These are phyloP conservation scores for Pteropus alecto DNA, from an alignment of 2,113 vertebrate species.

Conservation along the genomic window DNA sequence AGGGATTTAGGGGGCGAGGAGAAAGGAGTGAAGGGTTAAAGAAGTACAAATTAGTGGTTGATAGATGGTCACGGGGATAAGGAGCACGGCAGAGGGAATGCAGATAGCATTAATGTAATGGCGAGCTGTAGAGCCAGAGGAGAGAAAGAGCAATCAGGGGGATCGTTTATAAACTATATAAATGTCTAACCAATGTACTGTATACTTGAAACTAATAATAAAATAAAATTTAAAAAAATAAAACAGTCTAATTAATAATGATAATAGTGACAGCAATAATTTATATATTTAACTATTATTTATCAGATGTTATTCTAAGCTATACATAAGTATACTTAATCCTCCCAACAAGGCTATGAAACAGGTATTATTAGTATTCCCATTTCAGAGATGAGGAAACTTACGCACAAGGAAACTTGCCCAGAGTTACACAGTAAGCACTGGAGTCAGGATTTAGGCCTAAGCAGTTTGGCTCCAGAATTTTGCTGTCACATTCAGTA, in stretches of 20 bases:
- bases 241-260: neutral
- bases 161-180: too few species aligned
- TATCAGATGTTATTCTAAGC: neutral
- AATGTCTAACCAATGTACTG: too few species aligned
- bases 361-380: neutral
- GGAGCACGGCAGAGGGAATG: too few species aligned
- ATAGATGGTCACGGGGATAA: too few species aligned
- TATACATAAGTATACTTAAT: neutral
- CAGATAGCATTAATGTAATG: too few species aligned
- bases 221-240: too few species aligned
- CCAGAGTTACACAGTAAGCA: neutral
- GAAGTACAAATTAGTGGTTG: too few species aligned
- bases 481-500: neutral
- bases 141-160: too few species aligned
- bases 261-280: neutral
- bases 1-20: too few species aligned
- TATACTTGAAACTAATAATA: too few species aligned
- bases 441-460: neutral
- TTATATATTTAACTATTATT: neutral
- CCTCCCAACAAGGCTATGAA: neutral
- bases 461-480: neutral
- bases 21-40: too few species aligned
- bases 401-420: neutral
- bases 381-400: neutral
- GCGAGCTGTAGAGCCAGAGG: too few species aligned